Evolutionary conservation across 2,113 vertebrate species (phyloP).

Genomic region (Ibidorhyncha struthersii): DNA sequence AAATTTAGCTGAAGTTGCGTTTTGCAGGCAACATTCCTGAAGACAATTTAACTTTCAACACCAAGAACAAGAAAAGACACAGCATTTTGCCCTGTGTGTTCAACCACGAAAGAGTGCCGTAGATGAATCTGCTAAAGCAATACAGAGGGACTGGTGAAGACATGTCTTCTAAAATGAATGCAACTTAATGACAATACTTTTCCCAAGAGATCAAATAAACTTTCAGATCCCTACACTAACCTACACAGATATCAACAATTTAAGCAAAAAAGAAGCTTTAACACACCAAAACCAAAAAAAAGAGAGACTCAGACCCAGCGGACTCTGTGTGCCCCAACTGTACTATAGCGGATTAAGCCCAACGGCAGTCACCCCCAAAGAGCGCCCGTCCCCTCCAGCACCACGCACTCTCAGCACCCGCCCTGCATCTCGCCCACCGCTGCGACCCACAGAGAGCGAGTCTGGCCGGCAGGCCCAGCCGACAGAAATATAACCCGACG

Average conservation of each 20-base stretch:
- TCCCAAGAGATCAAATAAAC: background rate
- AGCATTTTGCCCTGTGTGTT: background rate
- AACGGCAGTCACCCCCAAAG: background rate
- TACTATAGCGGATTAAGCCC: background rate
- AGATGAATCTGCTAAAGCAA: too few species aligned
- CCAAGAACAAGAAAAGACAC: background rate
- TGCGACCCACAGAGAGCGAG: background rate
- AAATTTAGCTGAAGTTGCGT: background rate
- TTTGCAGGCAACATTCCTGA: background rate
- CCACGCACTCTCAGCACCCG: background rate
- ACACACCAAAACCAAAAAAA: background rate
- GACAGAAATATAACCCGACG: background rate
- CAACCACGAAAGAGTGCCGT: fast-evolving
- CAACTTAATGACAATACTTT: background rate
- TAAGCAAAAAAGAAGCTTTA: background rate
- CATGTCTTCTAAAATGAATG: background rate
- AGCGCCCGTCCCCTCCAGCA: too few species aligned
- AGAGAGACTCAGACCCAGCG: too few species aligned
- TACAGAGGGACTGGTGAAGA: background rate
- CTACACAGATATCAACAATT: background rate
- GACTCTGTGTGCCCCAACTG: background rate
- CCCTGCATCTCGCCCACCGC: background rate
- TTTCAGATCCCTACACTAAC: background rate
- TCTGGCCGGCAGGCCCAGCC: too few species aligned
- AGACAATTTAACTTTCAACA: background rate